These are phyloP conservation scores for Lophochroa leadbeateri DNA, from an alignment of 2,113 vertebrate genomes.

Conservation along the genomic window DNA sequence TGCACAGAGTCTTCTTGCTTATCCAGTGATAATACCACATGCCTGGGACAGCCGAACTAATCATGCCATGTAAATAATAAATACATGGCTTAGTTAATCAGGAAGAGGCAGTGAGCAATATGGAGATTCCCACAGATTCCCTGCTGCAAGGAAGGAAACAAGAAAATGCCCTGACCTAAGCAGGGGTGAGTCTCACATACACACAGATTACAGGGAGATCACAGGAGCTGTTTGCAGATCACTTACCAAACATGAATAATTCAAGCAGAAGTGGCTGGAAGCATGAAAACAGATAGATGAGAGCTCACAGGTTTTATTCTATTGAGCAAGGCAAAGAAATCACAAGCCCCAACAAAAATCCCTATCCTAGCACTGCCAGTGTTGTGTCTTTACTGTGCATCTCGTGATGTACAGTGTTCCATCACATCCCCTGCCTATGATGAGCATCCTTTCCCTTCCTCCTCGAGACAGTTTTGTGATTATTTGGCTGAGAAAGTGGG, in stretches of 20 bases:
- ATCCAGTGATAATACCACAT: background rate
- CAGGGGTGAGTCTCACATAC: slow-evolving; percentile 4
- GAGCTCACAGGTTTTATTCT: background rate
- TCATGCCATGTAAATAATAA: background rate
- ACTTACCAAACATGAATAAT: slow-evolving; percentile 37
- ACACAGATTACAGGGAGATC: slow-evolving; percentile 34
- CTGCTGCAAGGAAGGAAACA: background rate
- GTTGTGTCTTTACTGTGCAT: background rate
- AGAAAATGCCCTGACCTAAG: slow-evolving; percentile 33
- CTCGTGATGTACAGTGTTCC: accelerated
- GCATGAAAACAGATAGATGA: background rate
- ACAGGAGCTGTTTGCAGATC: slow-evolving; percentile 52
- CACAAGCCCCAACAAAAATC: background rate
- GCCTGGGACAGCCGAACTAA: background rate
- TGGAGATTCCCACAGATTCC: background rate
- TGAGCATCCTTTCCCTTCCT: background rate
- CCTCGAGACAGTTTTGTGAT: background rate
- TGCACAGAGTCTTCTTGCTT: background rate
- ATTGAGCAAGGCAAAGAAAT: background rate
- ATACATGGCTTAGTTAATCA: background rate
- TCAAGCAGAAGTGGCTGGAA: slow-evolving; percentile 6
- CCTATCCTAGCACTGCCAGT: background rate
- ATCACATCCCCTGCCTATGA: background rate
- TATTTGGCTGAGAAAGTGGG: background rate
- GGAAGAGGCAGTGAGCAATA: background rate